Evolutionary conservation across 1,140 invertebrate genomes (phyloP).

Genomic region (Drosophila parvula): DNA sequence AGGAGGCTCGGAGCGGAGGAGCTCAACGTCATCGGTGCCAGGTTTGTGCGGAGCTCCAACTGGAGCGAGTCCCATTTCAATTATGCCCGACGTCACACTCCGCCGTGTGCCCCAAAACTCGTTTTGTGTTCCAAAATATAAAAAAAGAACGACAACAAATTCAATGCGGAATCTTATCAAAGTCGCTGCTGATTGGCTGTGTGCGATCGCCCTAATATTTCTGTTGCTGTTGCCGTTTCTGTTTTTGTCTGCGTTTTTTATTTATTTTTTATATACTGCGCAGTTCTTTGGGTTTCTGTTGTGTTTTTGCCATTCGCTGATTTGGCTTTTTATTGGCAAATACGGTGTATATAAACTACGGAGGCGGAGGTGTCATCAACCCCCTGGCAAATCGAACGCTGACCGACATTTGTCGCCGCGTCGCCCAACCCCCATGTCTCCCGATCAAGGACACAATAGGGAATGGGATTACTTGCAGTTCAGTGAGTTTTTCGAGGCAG

Average conservation of each 20-base stretch:
- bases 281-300: conserved; percentile 70
- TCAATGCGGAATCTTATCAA: conserved; percentile 73
- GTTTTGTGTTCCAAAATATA: conserved; percentile 48
- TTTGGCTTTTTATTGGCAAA: conserved; percentile 74
- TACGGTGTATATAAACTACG: conserved; percentile 1
- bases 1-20: conserved; percentile 22
- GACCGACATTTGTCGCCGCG: conserved; percentile 29
- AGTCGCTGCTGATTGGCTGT: conserved; percentile 67
- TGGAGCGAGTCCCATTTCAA: conserved; percentile 20
- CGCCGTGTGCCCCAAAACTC: conserved; percentile 35
- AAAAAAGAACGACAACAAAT: conserved; percentile 43
- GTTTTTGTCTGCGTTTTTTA: conserved; percentile 38
- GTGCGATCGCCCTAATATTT: conserved; percentile 51
- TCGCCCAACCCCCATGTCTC: not conserved
- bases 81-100: conserved; percentile 31
- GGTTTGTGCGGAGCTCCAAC: conserved; percentile 22
- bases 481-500: conserved; percentile 2
- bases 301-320: conserved; percentile 58
- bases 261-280: conserved; percentile 63
- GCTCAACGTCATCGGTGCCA: conserved; percentile 36
- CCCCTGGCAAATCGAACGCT: conserved; percentile 35
- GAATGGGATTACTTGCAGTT: conserved; percentile 29
- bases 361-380: conserved; percentile 46
- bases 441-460: conserved; percentile 28
- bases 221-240: conserved; percentile 17